phyloP scores from a whole-genome alignment of 2,113 vertebrate species.

The Okapia johnstoni region DNA sequence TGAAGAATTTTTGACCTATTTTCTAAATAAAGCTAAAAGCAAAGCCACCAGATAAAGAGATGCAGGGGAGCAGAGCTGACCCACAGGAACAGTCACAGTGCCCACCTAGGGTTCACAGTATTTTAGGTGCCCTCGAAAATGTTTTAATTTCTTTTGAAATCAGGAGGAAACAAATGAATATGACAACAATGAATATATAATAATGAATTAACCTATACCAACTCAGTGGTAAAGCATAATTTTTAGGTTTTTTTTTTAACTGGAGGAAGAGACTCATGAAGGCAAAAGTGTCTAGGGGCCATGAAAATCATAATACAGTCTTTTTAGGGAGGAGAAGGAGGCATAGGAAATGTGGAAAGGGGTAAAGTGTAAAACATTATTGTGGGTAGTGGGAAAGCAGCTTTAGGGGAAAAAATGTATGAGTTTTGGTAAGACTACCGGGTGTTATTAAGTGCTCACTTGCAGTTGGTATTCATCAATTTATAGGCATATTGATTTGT shows the following conservation, averaged over 20 bases:
- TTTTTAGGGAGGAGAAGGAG: neutral
- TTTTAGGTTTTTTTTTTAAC: neutral
- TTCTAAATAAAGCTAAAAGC: slow-evolving; percentile 10
- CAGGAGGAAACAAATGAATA: neutral
- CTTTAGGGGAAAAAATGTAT: slow-evolving; percentile 12
- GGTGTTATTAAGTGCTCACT: neutral
- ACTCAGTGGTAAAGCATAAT: neutral
- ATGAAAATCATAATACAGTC: neutral
- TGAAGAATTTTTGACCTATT: neutral
- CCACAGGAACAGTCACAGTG: neutral
- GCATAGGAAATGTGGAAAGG: neutral
- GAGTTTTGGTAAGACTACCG: neutral
- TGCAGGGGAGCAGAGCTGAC: neutral
- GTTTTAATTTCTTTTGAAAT: slow-evolving; percentile 34
- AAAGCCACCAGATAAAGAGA: neutral
- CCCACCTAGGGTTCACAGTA: neutral
- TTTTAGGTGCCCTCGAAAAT: neutral
- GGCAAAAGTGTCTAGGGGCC: neutral
- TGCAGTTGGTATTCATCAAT: neutral
- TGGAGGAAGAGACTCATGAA: neutral
- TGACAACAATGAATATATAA: neutral
- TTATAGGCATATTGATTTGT: neutral
- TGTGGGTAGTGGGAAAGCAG: neutral
- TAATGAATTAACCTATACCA: neutral
- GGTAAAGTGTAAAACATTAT: neutral